Base-by-base conservation (phyloP, 2,888 invertebrate genomes). In the Agapetus fuscipes region DNA sequence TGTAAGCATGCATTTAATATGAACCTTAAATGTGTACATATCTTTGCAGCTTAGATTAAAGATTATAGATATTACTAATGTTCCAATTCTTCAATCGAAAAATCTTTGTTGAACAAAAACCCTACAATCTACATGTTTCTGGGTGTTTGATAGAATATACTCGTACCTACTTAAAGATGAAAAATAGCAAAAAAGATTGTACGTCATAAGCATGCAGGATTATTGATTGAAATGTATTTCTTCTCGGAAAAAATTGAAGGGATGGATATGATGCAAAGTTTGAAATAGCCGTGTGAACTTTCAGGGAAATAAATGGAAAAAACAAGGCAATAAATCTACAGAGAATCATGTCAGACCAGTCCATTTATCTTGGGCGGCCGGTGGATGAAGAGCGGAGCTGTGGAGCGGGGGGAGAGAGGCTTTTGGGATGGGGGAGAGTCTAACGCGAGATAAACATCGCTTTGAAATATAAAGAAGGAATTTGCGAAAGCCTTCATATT, bases 331-430 rank as follows among this genome's bases (percentile, higher is more conserved):
- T 40, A 40, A 40, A 40, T 40, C 40, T 35, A 27, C 29, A 34
- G 30, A 31, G 35, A 40, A 40, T 40, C 40, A 40, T 40, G 35
- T 40, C 35, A 36, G 40, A 14, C 31, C 25, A 35, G 35, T 40
- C 40, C 40, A 36, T 40, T 40, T 35, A 40, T 40, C 40, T 40
- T 31, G 29, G 34, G 35, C 12, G n/a, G 20, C 20, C 17, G 12
- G 24, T 7, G 28, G 34, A 16, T 6, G 13, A 9, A n/a, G 27
- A 4, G 12, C n/a, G 14, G 16, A 12, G n/a, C 7, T 12, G n/a
- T 11, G 5, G 29, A 15, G n/a, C 7, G 16, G 16, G 17, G 16
- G n/a, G n/a, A n/a, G n/a, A n/a, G n/a, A n/a, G n/a, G n/a, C n/a
- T n/a, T n/a, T n/a, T n/a, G 20, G 20, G 20, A 20, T 4, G 20